Evolutionary conservation across 2,797 vertebrate species (phyloP), one percentile per base, ranked within the genome.

Genomic region (Falco cherrug): DNA sequence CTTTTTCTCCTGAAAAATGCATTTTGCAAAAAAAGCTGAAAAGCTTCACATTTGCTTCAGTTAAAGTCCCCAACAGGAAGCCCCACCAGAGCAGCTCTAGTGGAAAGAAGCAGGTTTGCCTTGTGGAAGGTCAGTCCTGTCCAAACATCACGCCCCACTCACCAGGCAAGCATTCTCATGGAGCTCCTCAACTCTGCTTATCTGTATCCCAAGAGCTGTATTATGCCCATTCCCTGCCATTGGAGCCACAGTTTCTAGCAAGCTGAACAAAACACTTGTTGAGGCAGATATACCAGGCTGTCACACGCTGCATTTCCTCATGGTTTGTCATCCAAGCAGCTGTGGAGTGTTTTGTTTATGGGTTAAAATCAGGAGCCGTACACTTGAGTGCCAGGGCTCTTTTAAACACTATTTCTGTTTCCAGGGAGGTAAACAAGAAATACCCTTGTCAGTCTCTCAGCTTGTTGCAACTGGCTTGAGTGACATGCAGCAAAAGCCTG

Each of bases 391-490:
- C 39, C 22, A 67, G 20, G 25, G 37, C 4, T 75, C 73, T 75
- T 90, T 48, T 2, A 87, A 89, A 67, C 17, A 18, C 6, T 25
- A 4, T 65, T 85, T 78, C 26, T 77, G 28, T 77, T 90, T 84
- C 67, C 88, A 84, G 56, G 8, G 39, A 90, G 35, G 35, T 45
- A 89, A 88, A 68, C 39, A 78, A 87, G 37, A 90, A 90, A 67
- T 35, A 47, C 3, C 22, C 22, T 67, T n/a, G 76, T 67, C 37
- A 53, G 24, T 12, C 20, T 43, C 51, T 83, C 83, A 26, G 51
- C 26, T 84, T 48, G 8, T 13, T 88, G 63, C 51, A 74, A 56
- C 35, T 24, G n/a, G 6, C 2, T 0, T 22, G 51, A 76, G 24
- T 33, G 33, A 71, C 57, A 57, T 2, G 4, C 21, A 68, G 29